Evolutionary conservation across 2,888 invertebrate genomes (phyloP), one percentile per base, ranked within the genome.

Genomic region (Drosophila paucipuncta): DNA sequence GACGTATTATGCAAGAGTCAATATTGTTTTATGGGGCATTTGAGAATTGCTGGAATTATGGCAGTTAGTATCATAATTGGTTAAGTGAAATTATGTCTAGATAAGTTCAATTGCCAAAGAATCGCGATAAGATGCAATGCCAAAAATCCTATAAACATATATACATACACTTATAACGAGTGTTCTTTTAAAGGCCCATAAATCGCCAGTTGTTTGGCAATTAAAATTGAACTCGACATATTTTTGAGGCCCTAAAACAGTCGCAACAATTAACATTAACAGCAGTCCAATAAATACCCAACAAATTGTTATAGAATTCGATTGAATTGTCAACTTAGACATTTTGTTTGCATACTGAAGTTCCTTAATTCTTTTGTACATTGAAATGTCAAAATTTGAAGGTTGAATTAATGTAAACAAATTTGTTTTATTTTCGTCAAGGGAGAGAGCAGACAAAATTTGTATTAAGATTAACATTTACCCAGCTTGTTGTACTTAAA

Each of bases 31-130:
- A 77, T 70, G 43, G 43, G 5, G 1, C 50, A 37, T 53, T 76
- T 33, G 13, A 9, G 9, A 72, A 35, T 37, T 30, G 22, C 13
- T 58, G 43, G 16, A 16, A n/a, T 57, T 72, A 77, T 68, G 43
- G 65, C 59, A 18, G 61, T 39, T 18, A 25, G 60, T 66, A 79
- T 71, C 76, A 64, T 76, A 73, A 79, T 79, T 65, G 68, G 76
- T 69, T 78, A 75, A 87, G 63, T 81, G 76, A 69, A 60, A 69
- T 78, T 63, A 72, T 81, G 76, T 64, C 66, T 68, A 63, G 85
- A 85, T 87, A 85, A 87, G 71, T 58, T 66, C 60, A 54, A 87
- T 68, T 85, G 68, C 49, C 31, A 61, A 55, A 77, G 70, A 82
- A 76, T 31, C 63, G 68, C 64, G 85, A 85, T 90, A 82, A 85